Base-by-base conservation (phyloP, 2,888 invertebrate species). In the Neoascia interrupta region DNA sequence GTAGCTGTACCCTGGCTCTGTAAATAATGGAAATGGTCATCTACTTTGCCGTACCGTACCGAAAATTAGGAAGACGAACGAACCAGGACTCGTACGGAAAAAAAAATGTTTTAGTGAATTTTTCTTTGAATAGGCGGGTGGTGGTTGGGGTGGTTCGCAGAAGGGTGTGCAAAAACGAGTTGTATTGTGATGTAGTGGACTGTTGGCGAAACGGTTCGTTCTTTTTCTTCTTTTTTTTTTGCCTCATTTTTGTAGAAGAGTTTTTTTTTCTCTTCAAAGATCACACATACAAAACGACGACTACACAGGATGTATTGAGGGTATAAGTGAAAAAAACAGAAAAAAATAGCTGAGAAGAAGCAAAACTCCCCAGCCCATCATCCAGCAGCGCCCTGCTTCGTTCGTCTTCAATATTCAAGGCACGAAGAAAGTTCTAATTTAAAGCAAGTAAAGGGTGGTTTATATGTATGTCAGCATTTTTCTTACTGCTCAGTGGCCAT, bases 351-450 rank as follows among this genome's bases (percentile, higher is more conserved):
- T 31, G 31, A 31, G 63, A 64, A 69, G 56, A 60, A 79, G 81
- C 83, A 84, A 84, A 83, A 83, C 84, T 84, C 86, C 85, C 85
- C 41, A 36, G n/a, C 58, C 8, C 56, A 39, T 28, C 26, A n/a
- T 31, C 56, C n/a, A n/a, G n/a, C n/a, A n/a, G n/a, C n/a, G n/a
- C n/a, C n/a, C n/a, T n/a, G 66, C 37, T 37, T 16, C 36, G 23
- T n/a, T 41, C 43, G 85, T 86, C 86, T 87, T 87, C 86, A 87
- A 87, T 87, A 87, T 87, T 87, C 87, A 87, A 87, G 86, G 85
- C 87, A 87, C 87, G 88, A 86, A 86, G 84, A 87, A 87, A 86
- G 86, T 87, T 87, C 88, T 87, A 87, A 87, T 87, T 87, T 87
- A 87, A 87, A 87, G 85, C 84, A 84, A 76, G 74, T 81, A 81